These are phyloP conservation scores for Enteromius unitaeniatus DNA, from an alignment of 2,797 vertebrate species.

Conservation along the genomic window DNA sequence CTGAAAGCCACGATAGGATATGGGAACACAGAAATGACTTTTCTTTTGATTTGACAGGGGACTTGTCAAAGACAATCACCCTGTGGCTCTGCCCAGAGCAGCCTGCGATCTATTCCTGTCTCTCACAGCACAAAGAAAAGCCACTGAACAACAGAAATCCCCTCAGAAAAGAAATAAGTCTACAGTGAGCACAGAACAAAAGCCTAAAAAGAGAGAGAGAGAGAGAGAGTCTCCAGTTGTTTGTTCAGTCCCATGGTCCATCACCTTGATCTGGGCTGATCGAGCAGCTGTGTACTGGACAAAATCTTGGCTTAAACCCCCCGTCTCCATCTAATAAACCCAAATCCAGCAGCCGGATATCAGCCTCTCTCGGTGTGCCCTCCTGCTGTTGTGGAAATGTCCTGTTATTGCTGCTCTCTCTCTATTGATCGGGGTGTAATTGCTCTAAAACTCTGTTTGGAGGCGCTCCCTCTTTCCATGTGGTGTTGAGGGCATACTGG, in stretches of 20 bases:
- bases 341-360: constrained; percentile 37
- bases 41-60: constrained; percentile 17
- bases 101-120: constrained; percentile 29
- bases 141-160: constrained; percentile 33
- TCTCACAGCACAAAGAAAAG: constrained; percentile 31
- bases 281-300: constrained; percentile 52
- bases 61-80: constrained; percentile 41
- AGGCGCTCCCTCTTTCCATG: constrained; percentile 57
- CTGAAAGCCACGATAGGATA: constrained; percentile 17
- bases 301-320: constrained; percentile 46
- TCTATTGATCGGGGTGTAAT: constrained; percentile 60
- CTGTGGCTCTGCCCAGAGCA: constrained; percentile 35
- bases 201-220: background rate
- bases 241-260: constrained; percentile 61
- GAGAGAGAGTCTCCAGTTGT: constrained; percentile 34
- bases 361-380: constrained; percentile 31
- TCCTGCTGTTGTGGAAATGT: constrained; percentile 47
- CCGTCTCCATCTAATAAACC: constrained; percentile 44
- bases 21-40: constrained; percentile 16
- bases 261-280: constrained; percentile 64
- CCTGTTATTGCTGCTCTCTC: constrained; percentile 52
- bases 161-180: constrained; percentile 28
- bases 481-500: constrained; percentile 42
- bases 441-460: constrained; percentile 55
- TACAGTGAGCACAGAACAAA: constrained; percentile 18